Evolutionary conservation across 2,888 invertebrate species (phyloP).

Genomic region (Drosophila subsilvestris): DNA sequence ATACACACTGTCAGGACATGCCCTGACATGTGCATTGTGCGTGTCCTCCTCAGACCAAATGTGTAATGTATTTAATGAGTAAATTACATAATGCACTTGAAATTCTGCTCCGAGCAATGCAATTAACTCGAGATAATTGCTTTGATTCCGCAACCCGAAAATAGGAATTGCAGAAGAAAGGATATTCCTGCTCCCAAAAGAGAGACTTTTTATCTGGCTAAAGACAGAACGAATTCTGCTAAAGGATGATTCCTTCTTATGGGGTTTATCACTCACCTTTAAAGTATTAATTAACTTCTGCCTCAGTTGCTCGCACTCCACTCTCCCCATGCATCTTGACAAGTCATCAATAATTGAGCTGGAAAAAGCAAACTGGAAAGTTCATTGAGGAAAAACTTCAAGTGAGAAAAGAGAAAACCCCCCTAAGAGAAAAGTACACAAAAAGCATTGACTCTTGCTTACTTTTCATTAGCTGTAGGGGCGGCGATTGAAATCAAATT

Average conservation of each 20-base stretch:
- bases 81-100: slow-evolving; percentile 60
- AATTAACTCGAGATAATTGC: slow-evolving; percentile 49
- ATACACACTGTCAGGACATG: slow-evolving; percentile 13
- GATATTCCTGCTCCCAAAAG: background rate
- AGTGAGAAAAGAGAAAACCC: slow-evolving; percentile 28
- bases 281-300: slow-evolving; percentile 39
- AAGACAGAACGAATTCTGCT: background rate
- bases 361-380: slow-evolving; percentile 48
- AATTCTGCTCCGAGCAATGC: slow-evolving; percentile 43
- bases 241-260: background rate
- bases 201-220: too few relatives aligned
- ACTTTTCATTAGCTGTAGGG: slow-evolving; percentile 73
- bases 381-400: slow-evolving; percentile 55
- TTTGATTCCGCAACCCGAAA: slow-evolving; percentile 15
- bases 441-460: slow-evolving; percentile 75
- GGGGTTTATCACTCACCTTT: slow-evolving; percentile 9
- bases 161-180: background rate
- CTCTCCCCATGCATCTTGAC: slow-evolving; percentile 19
- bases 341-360: slow-evolving; percentile 54
- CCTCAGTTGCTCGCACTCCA: slow-evolving; percentile 24
- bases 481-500: slow-evolving; percentile 34
- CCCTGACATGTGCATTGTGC: slow-evolving; percentile 38
- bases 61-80: slow-evolving; percentile 71
- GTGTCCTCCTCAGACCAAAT: slow-evolving; percentile 42
- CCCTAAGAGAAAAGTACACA: slow-evolving; percentile 16